A percentile compares a stretch with the other conserved stretches of the same genome.
Evolutionary conservation across 1,140 invertebrate species (phyloP).

Genomic region (Pseudomyrmex sp.): DNA sequence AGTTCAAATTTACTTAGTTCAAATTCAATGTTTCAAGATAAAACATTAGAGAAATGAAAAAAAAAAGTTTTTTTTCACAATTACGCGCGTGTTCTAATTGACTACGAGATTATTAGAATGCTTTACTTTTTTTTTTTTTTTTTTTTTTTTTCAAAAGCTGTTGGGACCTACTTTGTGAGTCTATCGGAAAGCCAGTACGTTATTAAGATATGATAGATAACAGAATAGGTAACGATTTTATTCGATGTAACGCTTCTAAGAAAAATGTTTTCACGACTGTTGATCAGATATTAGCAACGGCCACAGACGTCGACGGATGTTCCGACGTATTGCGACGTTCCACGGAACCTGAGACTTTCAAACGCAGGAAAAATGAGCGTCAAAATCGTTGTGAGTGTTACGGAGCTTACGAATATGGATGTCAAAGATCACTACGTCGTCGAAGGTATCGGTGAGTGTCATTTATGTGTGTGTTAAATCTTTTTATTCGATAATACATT

Average conservation of each 20-base stretch:
- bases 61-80: too few relatives aligned
- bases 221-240: too few relatives aligned
- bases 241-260: background rate
- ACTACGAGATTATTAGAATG: too few relatives aligned
- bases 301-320: background rate
- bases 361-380: conserved; percentile 73
- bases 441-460: conserved; percentile 76
- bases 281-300: background rate
- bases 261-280: background rate
- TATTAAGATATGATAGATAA: background rate
- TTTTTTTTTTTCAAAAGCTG: too few relatives aligned
- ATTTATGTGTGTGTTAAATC: background rate
- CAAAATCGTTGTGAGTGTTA: conserved; percentile 75
- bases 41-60: too few relatives aligned
- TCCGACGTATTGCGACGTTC: background rate
- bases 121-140: too few relatives aligned
- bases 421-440: conserved; percentile 81
- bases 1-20: too few relatives aligned
- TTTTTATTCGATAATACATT: too few relatives aligned
- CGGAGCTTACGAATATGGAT: conserved; percentile 80
- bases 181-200: too few relatives aligned
- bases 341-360: background rate
- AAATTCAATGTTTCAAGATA: too few relatives aligned
- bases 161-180: too few relatives aligned
- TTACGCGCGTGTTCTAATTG: too few relatives aligned